Evolutionary conservation across 2,888 invertebrate genomes (phyloP).

Genomic region (Stomorhina lunata): DNA sequence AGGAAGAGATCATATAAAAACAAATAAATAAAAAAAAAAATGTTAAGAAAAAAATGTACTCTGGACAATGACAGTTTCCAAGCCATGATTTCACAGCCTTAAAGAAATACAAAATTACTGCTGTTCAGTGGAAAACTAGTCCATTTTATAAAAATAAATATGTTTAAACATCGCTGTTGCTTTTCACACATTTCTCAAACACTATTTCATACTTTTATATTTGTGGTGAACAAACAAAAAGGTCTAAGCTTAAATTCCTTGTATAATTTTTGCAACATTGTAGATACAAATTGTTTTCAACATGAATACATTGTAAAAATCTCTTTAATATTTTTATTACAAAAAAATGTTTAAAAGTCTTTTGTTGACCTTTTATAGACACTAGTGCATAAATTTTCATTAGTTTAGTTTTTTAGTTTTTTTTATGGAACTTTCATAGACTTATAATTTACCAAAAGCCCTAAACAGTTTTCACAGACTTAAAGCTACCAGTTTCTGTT

Average conservation of each 20-base stretch:
- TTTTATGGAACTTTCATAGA: neutral
- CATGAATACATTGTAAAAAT: neutral
- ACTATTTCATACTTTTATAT: neutral
- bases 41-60: neutral
- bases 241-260: neutral
- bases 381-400: constrained; percentile 47
- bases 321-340: neutral
- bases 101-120: neutral
- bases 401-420: neutral
- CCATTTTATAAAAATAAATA: too few relatives aligned
- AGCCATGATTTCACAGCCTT: too few relatives aligned
- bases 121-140: constrained; percentile 5
- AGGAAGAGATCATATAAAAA: constrained; percentile 39
- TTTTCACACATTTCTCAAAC: neutral
- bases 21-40: neutral
- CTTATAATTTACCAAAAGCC: neutral
- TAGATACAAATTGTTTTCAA: constrained; percentile 5
- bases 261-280: constrained; percentile 38
- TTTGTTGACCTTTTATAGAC: constrained; percentile 50
- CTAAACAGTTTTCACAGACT: neutral
- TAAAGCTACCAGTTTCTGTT: constrained; percentile 1
- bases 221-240: neutral
- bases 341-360: constrained; percentile 16
- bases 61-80: constrained; percentile 33
- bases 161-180: neutral